These are phyloP conservation scores for Aphidius gifuensis DNA, from an alignment of 1,140 invertebrate genomes.

Conservation along the genomic window DNA sequence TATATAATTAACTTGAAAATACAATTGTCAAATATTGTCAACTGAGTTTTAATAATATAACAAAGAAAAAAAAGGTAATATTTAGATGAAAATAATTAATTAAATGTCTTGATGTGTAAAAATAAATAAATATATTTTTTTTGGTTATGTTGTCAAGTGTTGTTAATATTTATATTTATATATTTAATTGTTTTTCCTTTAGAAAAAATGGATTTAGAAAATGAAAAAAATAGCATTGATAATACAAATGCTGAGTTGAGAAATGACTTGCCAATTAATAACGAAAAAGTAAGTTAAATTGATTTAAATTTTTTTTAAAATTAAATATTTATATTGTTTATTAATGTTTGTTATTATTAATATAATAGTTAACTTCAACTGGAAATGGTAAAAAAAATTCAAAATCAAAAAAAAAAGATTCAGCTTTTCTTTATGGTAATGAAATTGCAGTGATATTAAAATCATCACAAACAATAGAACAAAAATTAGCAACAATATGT, in stretches of 20 bases:
- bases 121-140: neutral
- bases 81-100: no score
- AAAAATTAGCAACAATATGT: slow-evolving; percentile 71
- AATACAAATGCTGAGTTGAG: neutral
- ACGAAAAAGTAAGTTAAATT: slow-evolving; percentile 17
- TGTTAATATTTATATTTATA: slow-evolving; percentile 4
- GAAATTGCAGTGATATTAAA: slow-evolving; percentile 69
- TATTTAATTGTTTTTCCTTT: neutral
- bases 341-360: neutral
- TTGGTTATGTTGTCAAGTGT: neutral
- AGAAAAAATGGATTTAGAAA: slow-evolving; percentile 10
- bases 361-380: neutral
- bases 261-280: slow-evolving; percentile 1
- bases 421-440: slow-evolving; percentile 44
- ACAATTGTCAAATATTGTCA: no score
- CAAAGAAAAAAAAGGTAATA: no score
- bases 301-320: slow-evolving; percentile 17
- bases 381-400: slow-evolving; percentile 24
- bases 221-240: slow-evolving; percentile 15
- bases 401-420: slow-evolving; percentile 55
- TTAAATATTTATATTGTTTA: slow-evolving; percentile 26
- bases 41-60: no score
- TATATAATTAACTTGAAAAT: no score
- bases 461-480: slow-evolving; percentile 68
- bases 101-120: no score